Base-by-base conservation (phyloP, 2,888 invertebrate species). In the Taenaris catops region DNA sequence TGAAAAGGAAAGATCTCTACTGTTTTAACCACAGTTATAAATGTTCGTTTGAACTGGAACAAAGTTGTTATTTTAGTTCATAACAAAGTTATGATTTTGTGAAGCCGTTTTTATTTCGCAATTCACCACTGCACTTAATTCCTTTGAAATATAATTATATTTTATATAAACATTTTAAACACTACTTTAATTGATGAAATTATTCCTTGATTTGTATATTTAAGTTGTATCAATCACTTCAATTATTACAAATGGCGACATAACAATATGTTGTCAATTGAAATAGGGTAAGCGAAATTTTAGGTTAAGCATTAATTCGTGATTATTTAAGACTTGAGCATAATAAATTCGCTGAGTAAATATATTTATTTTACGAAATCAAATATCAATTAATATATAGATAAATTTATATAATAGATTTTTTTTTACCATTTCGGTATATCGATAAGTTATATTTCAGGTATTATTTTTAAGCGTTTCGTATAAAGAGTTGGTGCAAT, bases 401-500 rank as follows among this genome's bases (percentile, higher is more conserved):
- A 48, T 49, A 42, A 52, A 49, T 41, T 46, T 35, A 27, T 42
- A 42, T 46, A 29, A 14, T 38, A 34, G 33, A 40, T 38, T 3
- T 14, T 40, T 50, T 74, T 73, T 76, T 72, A 74, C 58, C 51
- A 48, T 44, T 53, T 54, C 50, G 53, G 51, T 49, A 28, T 32
- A 17, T 33, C 23, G 6, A 26, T 7, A 10, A 19, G 5, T 12
- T 20, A 10, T 11, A 18, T 19, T 18, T 27, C 10, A 12, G 18
- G n/a, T 27, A 27, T 1, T 27, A 53, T 46, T 53, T 62, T 55
- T 63, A 73, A 70, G 76, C 70, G 78, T 76, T 78, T 64, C 51
- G 49, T 63, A 63, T 71, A 69, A 66, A 43, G 55, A 63, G 54
- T 69, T 64, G 80, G 80, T 81, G 83, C 81, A 80, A 80, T 83